Base-by-base conservation (phyloP, 2,888 invertebrate genomes). In the Rhagonycha fulva region DNA sequence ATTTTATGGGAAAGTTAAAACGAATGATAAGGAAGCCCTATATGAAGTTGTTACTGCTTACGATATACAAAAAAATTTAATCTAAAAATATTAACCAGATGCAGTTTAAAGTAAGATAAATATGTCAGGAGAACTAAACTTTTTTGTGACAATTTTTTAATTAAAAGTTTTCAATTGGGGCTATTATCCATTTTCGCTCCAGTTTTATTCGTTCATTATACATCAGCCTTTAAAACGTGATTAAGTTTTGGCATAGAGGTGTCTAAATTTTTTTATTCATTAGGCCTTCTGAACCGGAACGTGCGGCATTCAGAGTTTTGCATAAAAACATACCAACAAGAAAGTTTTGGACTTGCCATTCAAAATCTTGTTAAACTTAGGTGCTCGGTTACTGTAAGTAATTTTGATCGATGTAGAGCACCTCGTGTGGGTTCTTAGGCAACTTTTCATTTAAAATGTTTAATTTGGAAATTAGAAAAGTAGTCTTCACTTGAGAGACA, bases 1-100 rank as follows among this genome's bases (percentile, higher is more conserved):
- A 62, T 71, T 71, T 62, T 71, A 62, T 71, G 70, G 70, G 70
- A 71, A 71, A 71, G 70, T 62, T 19, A 19, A 68, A 68, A 68
- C 9, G 30, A 61, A 70, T 23, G 70, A 70, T 70, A 60, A 47
- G 70, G 47, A 70, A 70, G 61, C 70, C 70, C 19, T 10, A 24
- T 60, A 60, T 24, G 47, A 23, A 32, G 47, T 61, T 23, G 70
- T 60, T 60, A 60, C 61, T 70, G 47, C 47, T 47, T 47, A 47
- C n/a, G 14, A 23, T 24, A n/a, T 23, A 19, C 12, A 69, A 69
- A 69, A 70, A 70, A 70, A 70, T 47, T 12, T 61, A 60, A 70
- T 24, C 30, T 68, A 28, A n/a, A 26, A 68, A 60, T 19, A 66
- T 66, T 66, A 70, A 60, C 70, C 70, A 70, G 70, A 70, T 70